Base-by-base conservation (phyloP, 2,113 vertebrate genomes). In the Petrocephalus microphthalmus region DNA sequence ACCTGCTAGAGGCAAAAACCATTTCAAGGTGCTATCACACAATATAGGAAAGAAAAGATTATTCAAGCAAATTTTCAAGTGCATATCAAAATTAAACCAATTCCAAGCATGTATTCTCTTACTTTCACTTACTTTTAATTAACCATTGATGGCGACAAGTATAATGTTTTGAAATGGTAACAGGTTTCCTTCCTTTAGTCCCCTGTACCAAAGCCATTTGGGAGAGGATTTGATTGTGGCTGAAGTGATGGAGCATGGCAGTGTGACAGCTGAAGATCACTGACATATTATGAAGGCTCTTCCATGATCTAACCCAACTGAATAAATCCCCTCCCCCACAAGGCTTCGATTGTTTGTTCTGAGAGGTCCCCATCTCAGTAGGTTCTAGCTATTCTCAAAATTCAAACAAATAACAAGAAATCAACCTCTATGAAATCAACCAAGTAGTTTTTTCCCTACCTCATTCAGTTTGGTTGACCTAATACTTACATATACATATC, bases 241-340 rank as follows among this genome's bases (percentile, higher is more conserved):
- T n/a, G 33, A 52, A 45, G 56, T 45, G 85, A 64, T 64, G 56
- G 37, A 64, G 56, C 20, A 53, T 22, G 5, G 13, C 8, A 6
- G 33, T 13, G 54, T 45, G 85, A 86, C 53, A 60, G 85, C 53
- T 86, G 53, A 86, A 86, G 85, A 37, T 64, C 54, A 60, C 54
- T 86, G 53, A 86, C 37, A 60, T 64, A n/a, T 86, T 64, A 45
- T 57, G 56, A 86, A 29, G 15, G 29, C 37, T 86, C 56, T 86
- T 86, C 56, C 85, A 45, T 3, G 20, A 60, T 47, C 22, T 64
- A 85, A 54, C 25, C 52, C 8, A 2, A 29, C 52, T 85, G 53
- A 85, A 85, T 20, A 85, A 54, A 52, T 37, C 52, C 52, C 52
- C 29, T 20, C 29, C 54, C 56, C 7, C 54, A 20, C 7, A 10